Evolutionary conservation across 2,797 vertebrate genomes (phyloP).

Genomic region (Phataginus tetradactyla): DNA sequence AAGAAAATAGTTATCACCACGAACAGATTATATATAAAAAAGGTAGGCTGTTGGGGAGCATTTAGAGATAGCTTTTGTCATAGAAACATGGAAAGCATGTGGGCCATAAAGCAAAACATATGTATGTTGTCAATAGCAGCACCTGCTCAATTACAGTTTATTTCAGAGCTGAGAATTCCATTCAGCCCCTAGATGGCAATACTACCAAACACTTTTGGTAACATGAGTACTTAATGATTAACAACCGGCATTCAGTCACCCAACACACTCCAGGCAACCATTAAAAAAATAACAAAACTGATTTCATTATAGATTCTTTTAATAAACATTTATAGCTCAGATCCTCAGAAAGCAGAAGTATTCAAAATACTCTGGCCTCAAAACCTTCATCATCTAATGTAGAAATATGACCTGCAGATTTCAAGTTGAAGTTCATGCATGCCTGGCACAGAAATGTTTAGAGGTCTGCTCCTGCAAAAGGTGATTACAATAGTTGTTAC

Average conservation of each 20-base stretch:
- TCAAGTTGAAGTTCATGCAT: constrained; percentile 73
- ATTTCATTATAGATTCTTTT: constrained; percentile 93
- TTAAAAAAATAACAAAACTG: constrained; percentile 93
- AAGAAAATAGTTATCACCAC: constrained; percentile 92
- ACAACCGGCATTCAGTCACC: constrained; percentile 88
- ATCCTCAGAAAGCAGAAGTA: constrained; percentile 87
- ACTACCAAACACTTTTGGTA: constrained; percentile 96
- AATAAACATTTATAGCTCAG: constrained; percentile 91
- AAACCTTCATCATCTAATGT: constrained; percentile 61
- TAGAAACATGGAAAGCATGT: constrained; percentile 97
- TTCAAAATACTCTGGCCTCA: constrained; percentile 86
- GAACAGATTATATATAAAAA: constrained; percentile 87
- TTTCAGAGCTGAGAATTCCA: constrained; percentile 92
- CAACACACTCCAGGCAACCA: constrained; percentile 89
- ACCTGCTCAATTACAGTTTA: constrained; percentile 95
- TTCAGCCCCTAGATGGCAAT: constrained; percentile 99
- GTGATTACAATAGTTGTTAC: constrained; percentile 79
- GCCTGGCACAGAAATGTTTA: constrained; percentile 78
- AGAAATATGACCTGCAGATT: constrained; percentile 80
- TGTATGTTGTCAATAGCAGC: constrained; percentile 98
- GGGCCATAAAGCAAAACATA: constrained; percentile 98
- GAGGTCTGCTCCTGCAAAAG: constrained; percentile 78
- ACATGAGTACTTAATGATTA: constrained; percentile 93
- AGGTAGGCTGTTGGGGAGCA: constrained; percentile 85
- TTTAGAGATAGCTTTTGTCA: constrained; percentile 92